A percentile compares a stretch with the other conserved stretches of the same genome.
Evolutionary conservation across 2,113 vertebrate species (phyloP).

Genomic region (Bungarus multicinctus): DNA sequence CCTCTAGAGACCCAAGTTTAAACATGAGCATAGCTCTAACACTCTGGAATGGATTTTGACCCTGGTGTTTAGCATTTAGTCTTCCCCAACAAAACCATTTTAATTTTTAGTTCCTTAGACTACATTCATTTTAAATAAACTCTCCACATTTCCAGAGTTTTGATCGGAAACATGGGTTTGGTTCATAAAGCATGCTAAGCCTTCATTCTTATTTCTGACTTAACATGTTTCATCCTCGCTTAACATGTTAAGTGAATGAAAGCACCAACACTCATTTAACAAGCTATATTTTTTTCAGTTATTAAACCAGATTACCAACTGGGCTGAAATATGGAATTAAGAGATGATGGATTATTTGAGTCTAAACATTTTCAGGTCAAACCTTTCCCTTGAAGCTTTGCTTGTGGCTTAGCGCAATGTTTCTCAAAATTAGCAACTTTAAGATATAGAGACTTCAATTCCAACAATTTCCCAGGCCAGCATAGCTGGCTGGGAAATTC

Average conservation of each 20-base stretch:
- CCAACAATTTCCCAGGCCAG: not conserved
- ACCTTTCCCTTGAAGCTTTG: not conserved
- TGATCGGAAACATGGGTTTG: not conserved
- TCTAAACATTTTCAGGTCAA: not conserved
- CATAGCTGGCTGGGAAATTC: not conserved
- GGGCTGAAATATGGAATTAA: not conserved
- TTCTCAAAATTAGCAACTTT: not conserved
- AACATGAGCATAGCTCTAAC: not conserved
- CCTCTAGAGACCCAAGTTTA: not conserved
- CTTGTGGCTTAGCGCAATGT: not conserved
- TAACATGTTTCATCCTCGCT: not conserved
- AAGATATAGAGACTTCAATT: not conserved
- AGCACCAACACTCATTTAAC: not conserved
- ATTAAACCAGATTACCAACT: not conserved
- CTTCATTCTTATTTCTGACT: not conserved
- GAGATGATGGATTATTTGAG: not conserved
- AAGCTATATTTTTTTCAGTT: not conserved
- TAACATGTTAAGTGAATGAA: not conserved
- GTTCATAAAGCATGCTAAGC: not conserved
- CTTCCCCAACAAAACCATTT: not conserved
- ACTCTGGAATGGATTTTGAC: not conserved
- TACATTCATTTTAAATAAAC: not conserved
- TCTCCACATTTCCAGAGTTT: not conserved
- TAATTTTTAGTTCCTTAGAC: not conserved
- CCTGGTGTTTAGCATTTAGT: not conserved